Base-by-base conservation (phyloP, 2,888 invertebrate species). In the Callyntrura sp. region DNA sequence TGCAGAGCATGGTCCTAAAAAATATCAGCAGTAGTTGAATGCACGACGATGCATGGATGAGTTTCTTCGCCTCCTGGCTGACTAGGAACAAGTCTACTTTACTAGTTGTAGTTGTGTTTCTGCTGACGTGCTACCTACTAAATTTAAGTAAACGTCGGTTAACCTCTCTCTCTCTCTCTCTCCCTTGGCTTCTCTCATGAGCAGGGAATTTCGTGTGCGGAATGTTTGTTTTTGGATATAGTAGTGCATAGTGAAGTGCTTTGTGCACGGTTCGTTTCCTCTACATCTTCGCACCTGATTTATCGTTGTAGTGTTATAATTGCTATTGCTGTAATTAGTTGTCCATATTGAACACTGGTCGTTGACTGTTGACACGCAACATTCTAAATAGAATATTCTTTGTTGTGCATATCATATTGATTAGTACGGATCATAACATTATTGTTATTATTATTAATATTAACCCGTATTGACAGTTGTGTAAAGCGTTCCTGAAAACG, bases 41-140 rank as follows among this genome's bases (percentile, higher is more conserved):
- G 76, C 51, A 76, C 76, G 76, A 76, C 51, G 76, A 76, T 76
- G 76, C 76, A 51, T 25, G 76, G 76, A 76, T 76, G 76, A 76
- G 76, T 76, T 76, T 76, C 76, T 76, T 76, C 17, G 76, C 76
- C 48, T 76, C 51, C 76, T 76, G 20, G 48, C 48, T 70, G 70
- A 62, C 70, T 45, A 76, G 51, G 48, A 76, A 76, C 76, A 76
- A 76, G 48, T 51, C 51, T 45, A 20, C 45, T 51, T 23, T 45
- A 20, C 45, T 76, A 51, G 73, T 45, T 11, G 20, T 76, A 70
- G 70, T 70, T 45, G 70, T 70, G 20, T 51, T 76, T 76, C 48
- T 51, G 76, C 76, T 51, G 14, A 25, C 51, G 48, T 51, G 23
- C 76, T 76, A 76, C 76, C 76, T 76, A 76, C 76, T 70, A 51